Base-by-base conservation (phyloP, 2,888 invertebrate genomes). In the Drosophila antonietae region DNA sequence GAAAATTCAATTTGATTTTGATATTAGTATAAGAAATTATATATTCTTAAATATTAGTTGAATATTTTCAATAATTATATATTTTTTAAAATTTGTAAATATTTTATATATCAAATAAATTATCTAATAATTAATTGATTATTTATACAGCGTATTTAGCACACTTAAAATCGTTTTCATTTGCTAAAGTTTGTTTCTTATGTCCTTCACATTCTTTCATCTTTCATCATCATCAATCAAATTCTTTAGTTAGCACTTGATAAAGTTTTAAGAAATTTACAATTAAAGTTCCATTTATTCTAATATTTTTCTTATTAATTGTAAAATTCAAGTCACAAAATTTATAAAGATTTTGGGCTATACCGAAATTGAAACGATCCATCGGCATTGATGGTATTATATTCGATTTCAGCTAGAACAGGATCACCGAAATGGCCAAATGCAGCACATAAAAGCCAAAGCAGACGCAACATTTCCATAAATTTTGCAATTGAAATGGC, bases 311-410 rank as follows among this genome's bases (percentile, higher is more conserved):
- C 20, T 20, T 2, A 20, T 20, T 20, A 2, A 20, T 23, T 23
- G n/a, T 8, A 0, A 2, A 8, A n/a, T 10, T 28, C n/a, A 2
- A 1, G 28, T 18, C 28, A 56, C 53, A 15, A 20, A 15, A 20
- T 44, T 28, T 43, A 7, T 41, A 12, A 2, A 20, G 2, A 20
- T 73, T 37, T 23, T 39, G 9, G 14, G 55, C 28, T 73, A 71
- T 93, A 95, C 95, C 96, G 96, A 92, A 96, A 96, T 91, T 95
- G 95, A 88, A 95, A 96, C 23, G 96, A 96, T 90, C 96, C 96
- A 93, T 96, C 96, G 35, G 94, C 94, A 78, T 95, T 95, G 44
- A 95, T 93, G 67, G 94, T 94, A 84, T 96, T 95, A 84, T 95
- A 95, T 71, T 95, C 95, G 67, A 92, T 92, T 57, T 92, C 93